Evolutionary conservation across 1,140 invertebrate genomes (phyloP), one percentile per base, ranked within the genome.

Genomic region (Triops cancriformis): DNA sequence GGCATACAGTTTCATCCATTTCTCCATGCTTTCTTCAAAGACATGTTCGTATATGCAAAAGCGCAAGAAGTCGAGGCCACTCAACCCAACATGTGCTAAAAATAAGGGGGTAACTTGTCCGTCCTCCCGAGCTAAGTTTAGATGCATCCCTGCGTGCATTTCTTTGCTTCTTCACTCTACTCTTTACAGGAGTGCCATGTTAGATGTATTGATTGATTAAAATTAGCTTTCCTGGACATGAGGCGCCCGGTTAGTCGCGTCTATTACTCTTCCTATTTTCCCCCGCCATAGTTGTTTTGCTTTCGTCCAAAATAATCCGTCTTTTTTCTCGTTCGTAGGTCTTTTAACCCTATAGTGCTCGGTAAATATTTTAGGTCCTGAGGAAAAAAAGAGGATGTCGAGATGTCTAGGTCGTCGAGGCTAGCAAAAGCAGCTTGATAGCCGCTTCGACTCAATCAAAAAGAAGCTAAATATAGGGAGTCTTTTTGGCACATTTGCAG

Each of bases 1-100:
- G 51, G 51, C 51, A 64, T 64, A 64, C 51, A 64, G 23, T 64
- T 64, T 64, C 51, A 64, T 64, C 18, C 51, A 64, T 64, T 5
- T 64, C 18, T 23, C 51, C 51, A 64, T 64, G 14, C n/a, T 64
- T 23, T 64, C 51, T 64, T 37, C n/a, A 23, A 64, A 64, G 51
- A n/a, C 51, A 64, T n/a, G 51, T 64, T 9, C 14, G 51, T 64
- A 64, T 64, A 64, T 64, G 51, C 51, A 64, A 64, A 64, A 64
- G 51, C 51, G 51, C 51, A 64, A 64, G 51, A 64, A 64, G 51
- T 64, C 51, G 51, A 64, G 51, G 51, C 51, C 51, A 64, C 51
- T 64, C 51, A 64, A 64, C 51, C 51, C 51, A 64, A 64, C 51
- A 64, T 64, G 51, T 64, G 51, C 51, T 64, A 64, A 64, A 64